These are phyloP conservation scores for Palythoa grandis DNA, from an alignment of 92 coral and sea anemone genomes.

Conservation along the genomic window DNA sequence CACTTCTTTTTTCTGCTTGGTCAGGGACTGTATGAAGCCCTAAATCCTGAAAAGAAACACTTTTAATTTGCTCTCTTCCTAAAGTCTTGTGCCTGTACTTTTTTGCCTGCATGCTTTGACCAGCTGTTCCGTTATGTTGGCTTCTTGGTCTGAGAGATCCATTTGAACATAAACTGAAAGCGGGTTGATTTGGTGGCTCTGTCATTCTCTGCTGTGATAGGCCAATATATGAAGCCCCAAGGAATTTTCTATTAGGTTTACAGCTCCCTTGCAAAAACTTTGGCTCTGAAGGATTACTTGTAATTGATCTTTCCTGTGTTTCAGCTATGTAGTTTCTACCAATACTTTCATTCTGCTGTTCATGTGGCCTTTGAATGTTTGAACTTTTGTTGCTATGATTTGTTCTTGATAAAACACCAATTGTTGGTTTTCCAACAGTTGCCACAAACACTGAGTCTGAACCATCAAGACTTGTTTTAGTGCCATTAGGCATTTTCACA, in stretches of 20 bases:
- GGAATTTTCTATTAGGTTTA: background rate
- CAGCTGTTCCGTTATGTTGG: background rate
- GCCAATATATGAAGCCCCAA: background rate
- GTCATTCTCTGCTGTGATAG: background rate
- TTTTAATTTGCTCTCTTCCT: conserved; percentile 18
- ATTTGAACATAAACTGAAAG: conserved; percentile 17
- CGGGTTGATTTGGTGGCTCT: conserved; percentile 2
- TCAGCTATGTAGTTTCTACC: conserved; percentile 1
- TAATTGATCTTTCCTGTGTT: background rate
- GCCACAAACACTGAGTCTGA: conserved; percentile 15
- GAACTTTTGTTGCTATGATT: background rate
- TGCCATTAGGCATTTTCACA: conserved; percentile 40
- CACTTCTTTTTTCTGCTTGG: background rate
- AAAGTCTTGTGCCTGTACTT: conserved; percentile 1
- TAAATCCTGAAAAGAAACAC: conserved; percentile 30
- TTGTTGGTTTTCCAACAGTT: background rate
- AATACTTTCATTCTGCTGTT: background rate
- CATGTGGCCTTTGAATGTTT: background rate
- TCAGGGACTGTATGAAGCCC: background rate
- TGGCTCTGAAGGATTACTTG: background rate
- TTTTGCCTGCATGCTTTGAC: conserved; percentile 9
- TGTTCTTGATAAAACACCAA: background rate
- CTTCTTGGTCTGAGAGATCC: conserved; percentile 13
- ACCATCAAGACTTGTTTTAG: conserved; percentile 6
- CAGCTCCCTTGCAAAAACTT: background rate